Conservation (phyloP, 2,888 invertebrate genomes). For the Drosophila koepferae region DNA sequence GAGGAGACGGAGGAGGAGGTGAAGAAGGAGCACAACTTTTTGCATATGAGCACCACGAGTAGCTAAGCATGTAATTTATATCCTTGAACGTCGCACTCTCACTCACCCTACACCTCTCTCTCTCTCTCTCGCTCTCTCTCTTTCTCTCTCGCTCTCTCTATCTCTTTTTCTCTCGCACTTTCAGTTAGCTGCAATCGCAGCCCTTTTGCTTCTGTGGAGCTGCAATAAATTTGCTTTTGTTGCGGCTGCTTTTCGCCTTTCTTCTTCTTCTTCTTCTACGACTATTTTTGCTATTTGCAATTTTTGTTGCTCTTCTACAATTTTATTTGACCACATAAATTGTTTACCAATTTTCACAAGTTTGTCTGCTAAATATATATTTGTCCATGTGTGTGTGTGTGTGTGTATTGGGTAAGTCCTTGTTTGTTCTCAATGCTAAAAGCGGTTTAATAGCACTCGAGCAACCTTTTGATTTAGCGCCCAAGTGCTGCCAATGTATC, state of each 20-base stretch:
- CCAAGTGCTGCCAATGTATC: constrained; percentile 9
- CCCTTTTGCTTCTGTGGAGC: constrained; percentile 48
- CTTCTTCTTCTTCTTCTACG: constrained; percentile 19
- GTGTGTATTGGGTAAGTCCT: constrained; percentile 33
- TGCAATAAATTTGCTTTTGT: constrained; percentile 67
- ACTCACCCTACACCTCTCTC: not conserved
- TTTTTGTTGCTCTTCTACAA: constrained; percentile 38
- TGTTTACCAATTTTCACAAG: constrained; percentile 80
- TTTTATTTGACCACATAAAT: constrained; percentile 81
- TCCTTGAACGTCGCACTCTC: constrained; percentile 44
- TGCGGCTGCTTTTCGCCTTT: constrained; percentile 45
- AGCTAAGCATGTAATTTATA: constrained; percentile 82
- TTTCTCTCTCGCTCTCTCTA: constrained; percentile 1
- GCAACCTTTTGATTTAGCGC: constrained; percentile 64
- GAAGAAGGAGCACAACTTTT: constrained; percentile 38
- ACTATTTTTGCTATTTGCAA: constrained; percentile 15
- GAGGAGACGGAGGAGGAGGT: not conserved
- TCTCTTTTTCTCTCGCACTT: not conserved
- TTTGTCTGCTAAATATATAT: constrained; percentile 27
- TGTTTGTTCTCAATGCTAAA: constrained; percentile 60
- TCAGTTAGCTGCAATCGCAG: constrained; percentile 40
- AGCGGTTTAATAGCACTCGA: constrained; percentile 60
- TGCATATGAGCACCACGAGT: constrained; percentile 74
- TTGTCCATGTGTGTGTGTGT: constrained; percentile 12
- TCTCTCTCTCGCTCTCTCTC: not conserved